A percentile compares a stretch with the other conserved stretches of the same genome.
These are phyloP conservation scores for Cottus gobio DNA, from an alignment of 2,113 vertebrate species.

Conservation along the genomic window DNA sequence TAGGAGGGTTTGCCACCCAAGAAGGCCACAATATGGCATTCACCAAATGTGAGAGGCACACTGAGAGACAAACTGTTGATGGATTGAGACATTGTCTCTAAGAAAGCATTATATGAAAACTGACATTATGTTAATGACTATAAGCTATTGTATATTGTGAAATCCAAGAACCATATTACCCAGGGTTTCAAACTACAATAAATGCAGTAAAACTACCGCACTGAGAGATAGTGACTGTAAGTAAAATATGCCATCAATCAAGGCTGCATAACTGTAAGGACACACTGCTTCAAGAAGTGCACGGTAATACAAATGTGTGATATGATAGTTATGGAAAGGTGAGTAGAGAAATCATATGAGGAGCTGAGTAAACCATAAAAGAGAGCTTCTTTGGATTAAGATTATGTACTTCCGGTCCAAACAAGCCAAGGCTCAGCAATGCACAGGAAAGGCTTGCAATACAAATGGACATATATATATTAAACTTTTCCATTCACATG, in stretches of 20 bases:
- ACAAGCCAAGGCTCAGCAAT: neutral
- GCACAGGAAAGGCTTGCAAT: neutral
- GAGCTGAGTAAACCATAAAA: slow-evolving; percentile 1
- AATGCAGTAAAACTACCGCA: neutral
- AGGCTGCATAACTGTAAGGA: neutral
- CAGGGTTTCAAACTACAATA: neutral
- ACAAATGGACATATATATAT: neutral
- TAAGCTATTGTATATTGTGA: neutral
- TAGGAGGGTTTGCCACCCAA: slow-evolving; percentile 71
- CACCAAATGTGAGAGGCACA: slow-evolving; percentile 21
- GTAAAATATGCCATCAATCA: neutral
- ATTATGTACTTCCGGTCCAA: neutral
- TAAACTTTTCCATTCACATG: neutral
- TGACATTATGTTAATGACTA: neutral
- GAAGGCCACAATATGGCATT: slow-evolving; percentile 38
- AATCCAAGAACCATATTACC: neutral
- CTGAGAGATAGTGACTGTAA: slow-evolving; percentile 2
- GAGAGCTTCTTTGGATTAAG: neutral
- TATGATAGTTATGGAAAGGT: too few species aligned
- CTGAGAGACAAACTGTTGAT: slow-evolving; percentile 1
- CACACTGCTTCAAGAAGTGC: neutral
- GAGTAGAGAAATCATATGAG: neutral
- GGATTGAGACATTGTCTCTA: neutral
- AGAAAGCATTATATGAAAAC: neutral
- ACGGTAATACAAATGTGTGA: slow-evolving; percentile 20